Evolutionary conservation across 2,113 vertebrate species (phyloP).

Genomic region (Tragulus kanchil): DNA sequence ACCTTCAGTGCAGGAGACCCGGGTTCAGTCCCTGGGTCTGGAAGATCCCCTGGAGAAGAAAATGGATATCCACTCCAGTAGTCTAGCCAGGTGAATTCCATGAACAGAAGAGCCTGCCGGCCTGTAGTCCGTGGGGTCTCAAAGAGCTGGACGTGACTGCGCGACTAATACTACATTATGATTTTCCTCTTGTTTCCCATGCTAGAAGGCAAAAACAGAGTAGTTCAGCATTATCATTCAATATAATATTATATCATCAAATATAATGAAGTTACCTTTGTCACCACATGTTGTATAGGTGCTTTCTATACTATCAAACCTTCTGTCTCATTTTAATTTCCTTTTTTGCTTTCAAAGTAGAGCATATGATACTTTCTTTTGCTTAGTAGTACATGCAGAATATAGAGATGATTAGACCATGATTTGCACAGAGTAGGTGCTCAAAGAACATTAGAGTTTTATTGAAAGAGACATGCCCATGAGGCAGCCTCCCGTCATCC

Average conservation of each 20-base stretch:
- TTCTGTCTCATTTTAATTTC: neutral
- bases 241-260: neutral
- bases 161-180: neutral
- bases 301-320: conserved; percentile 8
- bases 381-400: neutral
- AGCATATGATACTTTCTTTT: neutral
- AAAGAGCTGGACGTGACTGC: too few species aligned
- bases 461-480: too few species aligned
- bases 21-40: neutral
- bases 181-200: neutral
- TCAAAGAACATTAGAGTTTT: neutral
- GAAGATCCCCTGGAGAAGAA: neutral
- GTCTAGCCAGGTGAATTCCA: neutral
- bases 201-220: neutral
- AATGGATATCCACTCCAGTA: neutral
- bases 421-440: neutral
- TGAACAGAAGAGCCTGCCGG: neutral
- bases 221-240: neutral
- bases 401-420: neutral
- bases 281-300: neutral
- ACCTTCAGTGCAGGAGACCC: neutral
- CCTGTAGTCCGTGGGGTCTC: neutral
- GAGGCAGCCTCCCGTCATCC: too few species aligned
- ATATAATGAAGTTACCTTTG: neutral
- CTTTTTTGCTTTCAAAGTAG: neutral